These are phyloP conservation scores for Sphaerophoria taeniata DNA, from an alignment of 2,888 invertebrate species.

Conservation along the genomic window DNA sequence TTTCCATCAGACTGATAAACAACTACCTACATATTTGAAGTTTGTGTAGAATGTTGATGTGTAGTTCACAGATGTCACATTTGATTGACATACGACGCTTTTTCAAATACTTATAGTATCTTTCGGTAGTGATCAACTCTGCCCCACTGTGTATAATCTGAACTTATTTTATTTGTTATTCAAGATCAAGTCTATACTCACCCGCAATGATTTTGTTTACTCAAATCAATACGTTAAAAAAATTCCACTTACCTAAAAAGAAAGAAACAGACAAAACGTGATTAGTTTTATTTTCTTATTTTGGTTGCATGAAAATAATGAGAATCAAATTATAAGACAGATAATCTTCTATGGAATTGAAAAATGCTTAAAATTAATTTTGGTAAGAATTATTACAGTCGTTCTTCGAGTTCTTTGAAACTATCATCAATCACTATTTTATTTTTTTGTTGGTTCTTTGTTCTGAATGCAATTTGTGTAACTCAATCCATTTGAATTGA, in stretches of 20 bases:
- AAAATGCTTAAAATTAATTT: slow-evolving; percentile 48
- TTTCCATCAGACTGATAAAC: too few species aligned
- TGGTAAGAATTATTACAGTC: not conserved
- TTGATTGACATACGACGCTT: too few species aligned
- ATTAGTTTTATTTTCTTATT: not conserved
- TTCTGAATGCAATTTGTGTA: slow-evolving; percentile 43
- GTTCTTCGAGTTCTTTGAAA: slow-evolving; percentile 6
- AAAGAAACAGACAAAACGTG: slow-evolving; percentile 37
- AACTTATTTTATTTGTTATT: too few species aligned
- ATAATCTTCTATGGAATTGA: slow-evolving; percentile 17
- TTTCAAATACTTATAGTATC: too few species aligned
- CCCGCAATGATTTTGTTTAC: slow-evolving; percentile 15
- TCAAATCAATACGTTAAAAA: not conserved
- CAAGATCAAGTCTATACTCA: slow-evolving; percentile 21
- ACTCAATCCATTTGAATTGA: slow-evolving; percentile 47
- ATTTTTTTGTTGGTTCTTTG: not conserved
- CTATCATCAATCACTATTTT: slow-evolving; percentile 58
- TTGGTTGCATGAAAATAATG: not conserved
- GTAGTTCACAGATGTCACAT: too few species aligned
- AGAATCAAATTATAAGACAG: not conserved
- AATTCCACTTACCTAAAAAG: slow-evolving; percentile 65
- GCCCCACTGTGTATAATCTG: too few species aligned
- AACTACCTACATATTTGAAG: too few species aligned
- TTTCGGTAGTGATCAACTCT: too few species aligned
- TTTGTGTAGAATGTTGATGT: too few species aligned